Conservation (phyloP, 2,113 vertebrate genomes). For the Myocastor coypus region DNA sequence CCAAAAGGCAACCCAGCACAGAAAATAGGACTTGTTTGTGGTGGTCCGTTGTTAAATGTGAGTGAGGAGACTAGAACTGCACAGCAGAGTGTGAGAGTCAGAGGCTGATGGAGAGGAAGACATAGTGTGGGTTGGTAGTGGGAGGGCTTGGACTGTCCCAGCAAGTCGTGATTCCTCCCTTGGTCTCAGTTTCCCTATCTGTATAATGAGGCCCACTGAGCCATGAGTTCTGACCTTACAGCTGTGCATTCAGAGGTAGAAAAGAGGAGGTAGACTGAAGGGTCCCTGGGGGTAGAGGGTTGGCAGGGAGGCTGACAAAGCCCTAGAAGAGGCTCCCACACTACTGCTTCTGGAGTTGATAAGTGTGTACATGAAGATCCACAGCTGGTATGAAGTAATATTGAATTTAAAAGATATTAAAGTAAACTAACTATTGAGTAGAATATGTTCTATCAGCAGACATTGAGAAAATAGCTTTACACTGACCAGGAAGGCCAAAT, state of each 20-base stretch:
- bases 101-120: neutral
- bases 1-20: neutral
- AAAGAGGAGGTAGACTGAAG: conserved; percentile 21
- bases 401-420: conserved; percentile 7
- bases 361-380: neutral
- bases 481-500: neutral
- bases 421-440: neutral
- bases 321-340: neutral
- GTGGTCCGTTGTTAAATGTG: neutral
- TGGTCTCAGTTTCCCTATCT: neutral
- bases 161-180: neutral
- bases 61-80: conserved; percentile 17
- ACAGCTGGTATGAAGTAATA: neutral
- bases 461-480: conserved; percentile 48
- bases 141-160: neutral
- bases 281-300: neutral
- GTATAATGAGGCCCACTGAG: neutral
- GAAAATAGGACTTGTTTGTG: neutral
- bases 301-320: neutral
- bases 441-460: conserved; percentile 30
- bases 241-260: conserved; percentile 34
- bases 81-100: neutral
- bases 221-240: conserved; percentile 24
- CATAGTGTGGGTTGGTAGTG: neutral
- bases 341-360: neutral